These are phyloP conservation scores for Aphelenchoides besseyi DNA, from an alignment of 1,140 invertebrate species.

Conservation along the genomic window DNA sequence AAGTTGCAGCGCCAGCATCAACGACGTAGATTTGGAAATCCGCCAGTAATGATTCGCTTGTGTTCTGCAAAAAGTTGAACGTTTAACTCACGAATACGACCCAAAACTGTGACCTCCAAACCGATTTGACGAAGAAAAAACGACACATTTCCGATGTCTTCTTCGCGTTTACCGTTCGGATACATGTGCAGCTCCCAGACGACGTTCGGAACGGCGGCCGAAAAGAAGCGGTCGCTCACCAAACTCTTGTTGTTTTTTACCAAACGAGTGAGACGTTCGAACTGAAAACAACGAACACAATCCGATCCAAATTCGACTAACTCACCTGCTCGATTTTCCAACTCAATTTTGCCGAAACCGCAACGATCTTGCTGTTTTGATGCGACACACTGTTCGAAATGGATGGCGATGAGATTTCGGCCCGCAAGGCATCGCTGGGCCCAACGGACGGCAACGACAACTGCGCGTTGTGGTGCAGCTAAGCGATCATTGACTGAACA, in stretches of 20 bases:
- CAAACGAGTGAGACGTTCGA: conserved; percentile 51
- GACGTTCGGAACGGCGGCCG: conserved; percentile 46
- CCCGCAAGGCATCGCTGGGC: neutral
- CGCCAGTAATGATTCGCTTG: conserved; percentile 59
- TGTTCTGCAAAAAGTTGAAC: conserved; percentile 35
- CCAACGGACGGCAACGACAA: neutral
- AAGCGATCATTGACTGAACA: neutral
- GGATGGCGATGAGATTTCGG: neutral
- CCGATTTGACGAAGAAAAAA: conserved; percentile 61
- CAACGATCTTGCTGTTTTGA: conserved; percentile 45
- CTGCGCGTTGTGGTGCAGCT: neutral
- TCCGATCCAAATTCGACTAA: too few species aligned
- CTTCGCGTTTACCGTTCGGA: conserved; percentile 61
- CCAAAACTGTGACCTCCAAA: conserved; percentile 37
- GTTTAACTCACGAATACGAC: neutral
- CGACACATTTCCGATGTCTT: conserved; percentile 53
- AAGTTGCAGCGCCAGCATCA: conserved; percentile 40
- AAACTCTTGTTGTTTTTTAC: conserved; percentile 49
- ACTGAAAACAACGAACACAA: conserved; percentile 32
- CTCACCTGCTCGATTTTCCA: conserved; percentile 51
- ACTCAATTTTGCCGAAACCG: conserved; percentile 41
- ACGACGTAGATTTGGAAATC: conserved; percentile 61
- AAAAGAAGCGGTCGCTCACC: conserved; percentile 40
- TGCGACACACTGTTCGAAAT: conserved; percentile 33
- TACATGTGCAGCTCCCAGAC: conserved; percentile 60